These are phyloP conservation scores for Saguinus midas DNA, from an alignment of 2,113 vertebrate species.

Conservation along the genomic window DNA sequence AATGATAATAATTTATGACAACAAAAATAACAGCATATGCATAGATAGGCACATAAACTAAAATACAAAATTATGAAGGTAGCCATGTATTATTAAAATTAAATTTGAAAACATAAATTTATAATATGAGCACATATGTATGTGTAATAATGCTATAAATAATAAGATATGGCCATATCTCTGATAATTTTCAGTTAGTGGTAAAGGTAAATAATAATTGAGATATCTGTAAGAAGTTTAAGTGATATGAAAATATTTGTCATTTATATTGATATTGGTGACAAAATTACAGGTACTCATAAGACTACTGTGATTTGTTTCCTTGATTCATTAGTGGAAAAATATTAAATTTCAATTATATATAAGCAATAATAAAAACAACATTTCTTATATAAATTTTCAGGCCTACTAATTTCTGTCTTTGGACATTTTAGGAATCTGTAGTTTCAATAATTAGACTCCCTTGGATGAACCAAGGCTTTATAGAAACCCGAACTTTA, in stretches of 20 bases:
- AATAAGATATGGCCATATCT: background rate
- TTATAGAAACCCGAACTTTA: background rate
- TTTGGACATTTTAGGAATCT: background rate
- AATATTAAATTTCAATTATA: background rate
- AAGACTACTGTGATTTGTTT: background rate
- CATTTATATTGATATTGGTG: background rate
- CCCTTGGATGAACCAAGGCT: background rate
- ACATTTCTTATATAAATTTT: background rate
- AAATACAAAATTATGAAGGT: background rate
- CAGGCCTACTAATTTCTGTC: background rate
- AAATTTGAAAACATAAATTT: background rate
- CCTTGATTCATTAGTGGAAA: background rate
- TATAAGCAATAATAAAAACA: background rate
- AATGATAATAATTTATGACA: background rate
- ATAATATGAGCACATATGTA: background rate
- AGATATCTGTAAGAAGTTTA: background rate
- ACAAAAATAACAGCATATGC: background rate
- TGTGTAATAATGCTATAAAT: background rate
- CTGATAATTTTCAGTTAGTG: background rate
- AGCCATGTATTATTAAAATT: background rate
- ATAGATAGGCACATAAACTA: background rate
- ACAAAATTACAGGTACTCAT: background rate
- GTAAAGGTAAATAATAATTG: background rate
- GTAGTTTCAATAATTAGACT: background rate
- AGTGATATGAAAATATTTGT: background rate